A percentile compares a stretch with the other conserved stretches of the same genome.
Conservation (phyloP, 1,140 invertebrate genomes). For the Chelonus insularis region DNA sequence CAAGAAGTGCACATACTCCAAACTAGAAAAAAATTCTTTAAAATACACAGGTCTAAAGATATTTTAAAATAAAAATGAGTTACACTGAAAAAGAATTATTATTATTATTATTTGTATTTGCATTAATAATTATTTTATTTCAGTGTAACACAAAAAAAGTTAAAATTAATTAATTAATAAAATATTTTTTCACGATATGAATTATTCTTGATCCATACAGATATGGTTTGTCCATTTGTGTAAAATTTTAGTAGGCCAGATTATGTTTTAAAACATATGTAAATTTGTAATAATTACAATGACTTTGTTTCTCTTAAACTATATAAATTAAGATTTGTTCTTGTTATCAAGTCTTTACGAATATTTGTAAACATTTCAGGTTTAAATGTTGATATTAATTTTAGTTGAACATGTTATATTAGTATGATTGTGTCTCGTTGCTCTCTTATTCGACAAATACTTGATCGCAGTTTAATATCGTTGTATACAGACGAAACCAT, state of each 20-base stretch:
- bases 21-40: too few species aligned
- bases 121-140: too few species aligned
- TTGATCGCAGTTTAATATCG: conserved; percentile 2
- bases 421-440: too few species aligned
- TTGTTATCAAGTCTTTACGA: too few species aligned
- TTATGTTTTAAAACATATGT: not conserved
- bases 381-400: not conserved
- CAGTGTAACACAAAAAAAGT: too few species aligned
- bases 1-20: conserved; percentile 24
- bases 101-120: too few species aligned
- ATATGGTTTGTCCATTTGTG: not conserved
- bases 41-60: too few species aligned
- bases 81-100: too few species aligned
- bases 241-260: not conserved
- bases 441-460: not conserved
- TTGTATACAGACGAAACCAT: conserved; percentile 19
- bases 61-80: too few species aligned
- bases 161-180: not conserved
- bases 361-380: too few species aligned
- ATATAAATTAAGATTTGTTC: too few species aligned
- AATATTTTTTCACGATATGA: conserved; percentile 23
- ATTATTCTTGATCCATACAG: conserved; percentile 17
- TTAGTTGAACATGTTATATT: not conserved
- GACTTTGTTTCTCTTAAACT: too few species aligned
- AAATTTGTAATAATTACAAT: not conserved